A percentile compares a stretch with the other conserved stretches of the same genome.
phyloP scores from a whole-genome alignment of 2,113 vertebrate species.

The Stigmatopora nigra region DNA sequence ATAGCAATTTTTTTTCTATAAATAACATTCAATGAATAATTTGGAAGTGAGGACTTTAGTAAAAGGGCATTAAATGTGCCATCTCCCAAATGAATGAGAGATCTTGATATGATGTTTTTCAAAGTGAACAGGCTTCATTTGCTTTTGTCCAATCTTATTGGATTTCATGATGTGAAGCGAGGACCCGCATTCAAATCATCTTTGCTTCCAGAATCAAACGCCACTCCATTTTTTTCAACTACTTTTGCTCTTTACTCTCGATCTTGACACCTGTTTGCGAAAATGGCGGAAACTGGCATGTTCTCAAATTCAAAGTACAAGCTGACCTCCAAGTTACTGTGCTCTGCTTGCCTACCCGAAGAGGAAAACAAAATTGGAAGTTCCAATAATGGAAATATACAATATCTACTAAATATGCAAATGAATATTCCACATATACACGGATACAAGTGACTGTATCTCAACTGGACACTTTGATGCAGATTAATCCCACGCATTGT shows the following conservation, averaged over 20 bases:
- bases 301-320: constrained; percentile 31
- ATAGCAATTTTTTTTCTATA: no score
- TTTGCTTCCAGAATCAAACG: background rate
- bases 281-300: constrained; percentile 56
- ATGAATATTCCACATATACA: background rate
- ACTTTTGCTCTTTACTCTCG: background rate
- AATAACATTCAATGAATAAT: no score
- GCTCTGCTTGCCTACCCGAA: background rate
- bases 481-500: background rate
- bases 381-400: background rate
- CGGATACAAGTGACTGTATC: background rate
- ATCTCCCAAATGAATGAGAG: background rate
- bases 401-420: background rate
- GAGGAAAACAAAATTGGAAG: no score
- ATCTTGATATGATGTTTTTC: background rate
- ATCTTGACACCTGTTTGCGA: constrained; percentile 1
- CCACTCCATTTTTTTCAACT: background rate
- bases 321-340: constrained; percentile 37
- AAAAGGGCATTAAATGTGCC: background rate
- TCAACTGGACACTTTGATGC: background rate
- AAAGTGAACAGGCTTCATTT: constrained; percentile 2
- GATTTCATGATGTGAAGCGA: background rate
- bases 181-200: background rate
- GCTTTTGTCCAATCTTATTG: background rate
- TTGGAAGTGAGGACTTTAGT: background rate